Conservation (phyloP, 2,888 invertebrate species). For the Cepaea hortensis region DNA sequence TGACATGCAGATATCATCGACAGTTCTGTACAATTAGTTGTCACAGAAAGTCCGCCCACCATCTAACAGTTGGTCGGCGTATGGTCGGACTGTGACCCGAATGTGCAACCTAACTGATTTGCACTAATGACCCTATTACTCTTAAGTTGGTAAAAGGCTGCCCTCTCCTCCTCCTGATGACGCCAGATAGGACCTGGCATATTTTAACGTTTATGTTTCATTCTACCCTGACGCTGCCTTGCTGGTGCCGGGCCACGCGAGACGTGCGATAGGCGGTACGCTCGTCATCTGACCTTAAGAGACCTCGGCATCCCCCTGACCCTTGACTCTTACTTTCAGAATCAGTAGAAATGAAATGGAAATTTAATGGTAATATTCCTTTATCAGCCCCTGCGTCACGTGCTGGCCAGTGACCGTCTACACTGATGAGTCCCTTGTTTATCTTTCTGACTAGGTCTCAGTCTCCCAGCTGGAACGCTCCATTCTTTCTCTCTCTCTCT, state of each 20-base stretch:
- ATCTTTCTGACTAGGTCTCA: too few relatives aligned
- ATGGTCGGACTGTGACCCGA: background rate
- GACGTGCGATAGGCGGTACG: background rate
- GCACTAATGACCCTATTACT: slow-evolving; percentile 29
- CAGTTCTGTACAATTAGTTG: too few relatives aligned
- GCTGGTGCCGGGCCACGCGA: background rate
- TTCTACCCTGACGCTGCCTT: background rate
- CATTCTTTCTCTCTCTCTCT: too few relatives aligned
- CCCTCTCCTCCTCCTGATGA: background rate
- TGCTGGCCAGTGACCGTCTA: background rate
- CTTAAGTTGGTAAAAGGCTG: background rate
- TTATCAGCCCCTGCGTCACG: slow-evolving; percentile 20
- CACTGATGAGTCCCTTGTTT: too few relatives aligned
- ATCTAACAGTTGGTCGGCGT: slow-evolving; percentile 5
- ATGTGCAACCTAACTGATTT: background rate
- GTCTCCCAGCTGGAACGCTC: too few relatives aligned
- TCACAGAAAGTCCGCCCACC: too few relatives aligned
- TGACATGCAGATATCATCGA: too few relatives aligned
- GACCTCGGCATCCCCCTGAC: slow-evolving; percentile 16
- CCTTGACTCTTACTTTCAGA: background rate
- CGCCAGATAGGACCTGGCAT: slow-evolving; percentile 3
- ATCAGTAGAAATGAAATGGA: slow-evolving; percentile 3
- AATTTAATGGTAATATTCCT: slow-evolving; percentile 16
- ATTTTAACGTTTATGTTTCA: background rate
- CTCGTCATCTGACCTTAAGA: slow-evolving; percentile 20